Evolutionary conservation across 2,888 invertebrate species (phyloP).

Genomic region (Drosophila trichaetosa): DNA sequence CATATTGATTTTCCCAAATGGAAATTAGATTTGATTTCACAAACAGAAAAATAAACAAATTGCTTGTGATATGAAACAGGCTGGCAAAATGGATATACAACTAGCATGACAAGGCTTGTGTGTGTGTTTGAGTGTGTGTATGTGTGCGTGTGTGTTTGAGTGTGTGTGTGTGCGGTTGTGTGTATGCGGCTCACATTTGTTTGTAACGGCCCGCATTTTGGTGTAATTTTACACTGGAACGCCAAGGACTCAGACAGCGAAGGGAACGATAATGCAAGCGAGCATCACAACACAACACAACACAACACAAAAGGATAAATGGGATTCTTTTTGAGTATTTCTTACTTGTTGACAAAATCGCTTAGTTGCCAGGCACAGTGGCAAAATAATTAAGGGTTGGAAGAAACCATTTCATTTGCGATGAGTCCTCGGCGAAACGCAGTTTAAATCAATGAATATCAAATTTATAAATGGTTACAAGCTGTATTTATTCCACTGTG

Average conservation of each 20-base stretch:
- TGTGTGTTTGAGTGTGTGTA: background rate
- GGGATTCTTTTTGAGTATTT: constrained; percentile 24
- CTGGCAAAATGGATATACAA: constrained; percentile 18
- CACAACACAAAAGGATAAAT: constrained; percentile 23
- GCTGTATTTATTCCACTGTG: constrained; percentile 31
- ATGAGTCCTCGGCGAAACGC: background rate
- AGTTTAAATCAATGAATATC: background rate
- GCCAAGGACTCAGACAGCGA: constrained; percentile 10
- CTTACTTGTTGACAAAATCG: constrained; percentile 2
- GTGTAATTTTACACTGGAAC: constrained; percentile 62
- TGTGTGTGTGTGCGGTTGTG: constrained; percentile 4
- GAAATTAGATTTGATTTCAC: constrained; percentile 57
- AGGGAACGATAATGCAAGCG: constrained; percentile 3
- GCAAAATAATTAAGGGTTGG: background rate
- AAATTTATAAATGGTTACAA: background rate
- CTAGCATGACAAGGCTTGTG: background rate
- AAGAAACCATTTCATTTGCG: background rate
- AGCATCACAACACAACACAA: background rate
- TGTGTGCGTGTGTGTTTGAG: background rate
- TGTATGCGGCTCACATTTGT: constrained; percentile 32
- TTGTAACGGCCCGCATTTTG: constrained; percentile 60
- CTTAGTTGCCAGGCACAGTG: background rate
- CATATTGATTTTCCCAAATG: constrained; percentile 60
- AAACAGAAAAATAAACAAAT: constrained; percentile 50
- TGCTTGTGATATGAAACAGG: constrained; percentile 46